Conservation (phyloP, 2,888 invertebrate genomes). For the Brachycybe producta region DNA sequence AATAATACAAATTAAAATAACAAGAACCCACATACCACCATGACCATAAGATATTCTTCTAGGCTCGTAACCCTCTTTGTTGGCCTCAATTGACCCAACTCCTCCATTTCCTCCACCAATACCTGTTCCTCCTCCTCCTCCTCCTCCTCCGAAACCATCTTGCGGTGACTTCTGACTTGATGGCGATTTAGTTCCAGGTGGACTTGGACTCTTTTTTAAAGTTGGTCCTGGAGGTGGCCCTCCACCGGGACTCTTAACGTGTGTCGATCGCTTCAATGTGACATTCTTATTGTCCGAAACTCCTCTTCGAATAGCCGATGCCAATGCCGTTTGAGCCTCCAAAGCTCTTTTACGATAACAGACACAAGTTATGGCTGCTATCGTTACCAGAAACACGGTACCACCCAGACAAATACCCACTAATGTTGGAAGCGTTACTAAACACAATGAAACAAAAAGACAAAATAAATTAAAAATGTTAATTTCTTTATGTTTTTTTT, state of each 20-base stretch:
- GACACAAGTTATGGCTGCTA: slow-evolving; percentile 50
- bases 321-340: slow-evolving; percentile 7
- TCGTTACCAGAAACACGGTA: slow-evolving; percentile 44
- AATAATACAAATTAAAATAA: not conserved
- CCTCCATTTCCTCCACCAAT: not conserved
- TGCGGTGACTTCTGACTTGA: slow-evolving; percentile 20
- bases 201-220: slow-evolving; percentile 84
- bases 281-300: slow-evolving; percentile 5
- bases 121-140: not conserved
- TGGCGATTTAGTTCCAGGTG: slow-evolving; percentile 42
- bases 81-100: slow-evolving; percentile 24
- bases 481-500: no score
- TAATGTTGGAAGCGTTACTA: slow-evolving; percentile 44
- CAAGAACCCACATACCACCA: no score
- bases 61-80: slow-evolving; percentile 6
- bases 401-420: slow-evolving; percentile 50
- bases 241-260: slow-evolving; percentile 73
- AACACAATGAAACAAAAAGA: slow-evolving; percentile 20
- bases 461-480: no score
- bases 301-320: slow-evolving; percentile 15
- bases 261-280: slow-evolving; percentile 47
- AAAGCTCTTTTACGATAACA: slow-evolving; percentile 46
- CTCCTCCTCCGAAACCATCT: not conserved
- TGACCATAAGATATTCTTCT: no score
- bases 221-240: slow-evolving; percentile 20